Evolutionary conservation across 64 coral and sea anemone species (phyloP), one percentile per base, ranked within the genome.

Genomic region (Anthopleura sola): DNA sequence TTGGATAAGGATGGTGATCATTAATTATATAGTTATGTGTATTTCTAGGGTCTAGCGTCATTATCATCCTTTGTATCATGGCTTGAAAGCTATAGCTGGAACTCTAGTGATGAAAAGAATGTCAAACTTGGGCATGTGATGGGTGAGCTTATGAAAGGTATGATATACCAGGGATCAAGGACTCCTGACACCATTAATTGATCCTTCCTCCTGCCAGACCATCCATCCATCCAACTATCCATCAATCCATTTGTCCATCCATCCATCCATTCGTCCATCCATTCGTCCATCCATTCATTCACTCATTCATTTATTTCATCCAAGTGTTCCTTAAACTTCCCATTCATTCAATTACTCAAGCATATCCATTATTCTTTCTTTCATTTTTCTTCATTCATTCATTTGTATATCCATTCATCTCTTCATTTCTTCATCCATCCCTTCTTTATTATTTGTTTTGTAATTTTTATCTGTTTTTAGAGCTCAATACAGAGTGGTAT

Each of bases 1-100:
- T 8, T 44, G 40, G 9, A 44, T 44, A 8, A 44, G 40, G 40
- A 44, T 44, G 40, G 9, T 44, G 9, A 44, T 44, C 40, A 6
- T 44, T 44, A 44, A 8, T 8, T 44, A 6, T 6, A 44, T 44
- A 44, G 40, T n/a, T n/a, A 64, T 64, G 75, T 37, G 87, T 18
- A 17, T 37, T 75, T 17, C 75, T 37, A 98, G 96, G 96, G 88
- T 60, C 5, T 98, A 29, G 89, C 96, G 68, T 92, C 93, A 23
- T 55, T 98, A 31, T 71, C 86, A 60, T 76, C 89, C 50, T 94
- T 98, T 89, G 89, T 92, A 12, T 60, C 79, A 19, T 98, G 96
- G 96, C 31, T 94, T 37, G 68, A 94, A 48, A 86, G 68, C 48
- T 83, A 64, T 28, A 51, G 68, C 56, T 86, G 78, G 78, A 8